Base-by-base conservation (phyloP, 2,888 invertebrate species). In the Andricus quercusramuli region DNA sequence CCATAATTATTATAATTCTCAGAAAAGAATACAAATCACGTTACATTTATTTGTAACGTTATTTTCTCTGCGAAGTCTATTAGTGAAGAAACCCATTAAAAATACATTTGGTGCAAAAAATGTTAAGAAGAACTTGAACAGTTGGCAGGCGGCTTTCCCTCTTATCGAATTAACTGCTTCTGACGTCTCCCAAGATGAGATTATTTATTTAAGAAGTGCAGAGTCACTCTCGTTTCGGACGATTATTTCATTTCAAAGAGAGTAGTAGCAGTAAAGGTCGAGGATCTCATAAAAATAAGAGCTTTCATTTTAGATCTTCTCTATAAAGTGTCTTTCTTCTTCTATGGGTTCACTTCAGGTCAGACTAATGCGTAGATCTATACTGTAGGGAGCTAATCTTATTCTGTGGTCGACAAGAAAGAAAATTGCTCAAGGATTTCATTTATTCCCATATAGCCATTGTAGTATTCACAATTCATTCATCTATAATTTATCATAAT, bases 271-370 rank as follows among this genome's bases (percentile, higher is more conserved):
- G 44, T 47, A 47, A 68, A 68, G 22, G 68, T 47, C 68, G 47
- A 68, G 68, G 25, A 68, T 68, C 68, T 68, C 47, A 25, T 47
- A 68, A 68, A 68, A 68, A 47, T 68, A 68, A 68, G 44, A 68
- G 47, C 47, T 15, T 47, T 47, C 13, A 22, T 68, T 25, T 47
- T 47, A 68, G 25, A 68, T 51, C 47, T 68, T 44, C 17, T 68
- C 29, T 68, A 68, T 68, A 68, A 68, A 68, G 47, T 44, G 68
- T 51, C 25, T 47, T 25, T 68, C 44, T 25, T 68, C 47, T 44
- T 25, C 44, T 68, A 25, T 17, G 29, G 47, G 68, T 68, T n/a
- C 15, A 44, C 44, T 68, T 47, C 22, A 47, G 68, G 44, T 47
- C 44, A 47, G 22, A 22, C 29, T 29, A 66, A 17, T 66, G 32